Base-by-base conservation (phyloP, 2,113 vertebrate species). In the Melanotaenia duboulayi region DNA sequence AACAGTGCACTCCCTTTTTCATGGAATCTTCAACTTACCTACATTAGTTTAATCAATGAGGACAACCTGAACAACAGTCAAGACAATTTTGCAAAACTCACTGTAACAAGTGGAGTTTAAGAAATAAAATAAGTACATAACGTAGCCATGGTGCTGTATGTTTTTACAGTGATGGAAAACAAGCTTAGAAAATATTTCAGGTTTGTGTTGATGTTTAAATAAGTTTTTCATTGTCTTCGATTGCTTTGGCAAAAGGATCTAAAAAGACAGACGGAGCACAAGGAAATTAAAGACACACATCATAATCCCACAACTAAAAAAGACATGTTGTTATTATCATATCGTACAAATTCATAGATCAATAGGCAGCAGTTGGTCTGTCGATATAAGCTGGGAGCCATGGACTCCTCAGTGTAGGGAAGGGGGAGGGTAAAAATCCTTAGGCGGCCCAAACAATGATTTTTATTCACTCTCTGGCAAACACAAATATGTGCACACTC, bases 291-390 rank as follows among this genome's bases (percentile, higher is more conserved):
- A 87, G 54, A 80, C 63, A 78, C 52, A 65, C 55, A 81, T 89
- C 60, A 58, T 44, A 80, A 71, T 51, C 40, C 40, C 40, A 3
- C 66, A 59, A 64, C 66, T 55, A 48, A 77, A 73, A 72, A 50
- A 87, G 74, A 87, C 71, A 40, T 72, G 0, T 72, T 82, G 69
- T 77, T 87, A 80, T 84, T 77, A 87, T 85, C 66, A 86, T 81
- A 82, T 90, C 87, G 80, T 75, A 81, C 88, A 90, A 91, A 91
- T 85, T 89, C 71, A 79, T 85, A 88, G 88, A 92, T 92, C 91
- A 87, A 91, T 92, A 86, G 61, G 65, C 56, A 75, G 62, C 78
- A 84, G 80, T 69, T 71, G 49, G 70, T 83, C 76, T 58, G 89
- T 92, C 85, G 42, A 91, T 91, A 83, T 46, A 6, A 80, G 89